Base-by-base conservation (phyloP, 2,888 invertebrate species). In the Crossocerus cetratus region DNA sequence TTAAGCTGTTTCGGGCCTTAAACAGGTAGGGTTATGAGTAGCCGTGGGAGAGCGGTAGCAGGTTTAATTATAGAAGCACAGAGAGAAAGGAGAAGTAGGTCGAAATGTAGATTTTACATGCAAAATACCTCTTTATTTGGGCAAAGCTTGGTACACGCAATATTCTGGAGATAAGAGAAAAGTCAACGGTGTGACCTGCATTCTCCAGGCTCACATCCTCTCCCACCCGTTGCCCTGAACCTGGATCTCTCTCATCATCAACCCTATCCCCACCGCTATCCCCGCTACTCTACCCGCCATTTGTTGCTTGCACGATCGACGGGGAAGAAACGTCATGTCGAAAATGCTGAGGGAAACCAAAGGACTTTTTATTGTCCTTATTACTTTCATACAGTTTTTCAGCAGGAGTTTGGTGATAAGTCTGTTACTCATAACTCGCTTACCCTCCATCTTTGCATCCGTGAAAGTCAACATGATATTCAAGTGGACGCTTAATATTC, bases 111-210 rank as follows among this genome's bases (percentile, higher is more conserved):
- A 49, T 49, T 49, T 49, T 49, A 16, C 49, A 49, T 16, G 16
- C 8, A 49, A 16, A 49, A 14, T 49, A 16, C 49, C 14, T 16
- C n/a, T 49, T n/a, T 49, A 3, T n/a, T 13, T 32, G 32, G 32
- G 32, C 32, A 11, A 32, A 32, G 32, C 32, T 2, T 4, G 32
- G 49, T 49, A 49, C 49, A 13, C 49, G 49, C 49, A 49, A 49
- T 49, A 49, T 49, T 16, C n/a, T 49, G 49, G 49, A 49, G 49
- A 49, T 49, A 16, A 49, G 49, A 49, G 49, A 49, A 49, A 49
- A 49, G 49, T 49, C n/a, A 49, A 32, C 32, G 32, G 32, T 32
- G 32, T 32, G 32, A 32, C 32, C 32, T 32, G 32, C 32, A 32
- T 32, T 32, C 32, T 32, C 32, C 11, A 32, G 32, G 5, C 11